Evolutionary conservation across 2,888 invertebrate genomes (phyloP), one percentile per base, ranked within the genome.

Genomic region (Campoletis raptor): DNA sequence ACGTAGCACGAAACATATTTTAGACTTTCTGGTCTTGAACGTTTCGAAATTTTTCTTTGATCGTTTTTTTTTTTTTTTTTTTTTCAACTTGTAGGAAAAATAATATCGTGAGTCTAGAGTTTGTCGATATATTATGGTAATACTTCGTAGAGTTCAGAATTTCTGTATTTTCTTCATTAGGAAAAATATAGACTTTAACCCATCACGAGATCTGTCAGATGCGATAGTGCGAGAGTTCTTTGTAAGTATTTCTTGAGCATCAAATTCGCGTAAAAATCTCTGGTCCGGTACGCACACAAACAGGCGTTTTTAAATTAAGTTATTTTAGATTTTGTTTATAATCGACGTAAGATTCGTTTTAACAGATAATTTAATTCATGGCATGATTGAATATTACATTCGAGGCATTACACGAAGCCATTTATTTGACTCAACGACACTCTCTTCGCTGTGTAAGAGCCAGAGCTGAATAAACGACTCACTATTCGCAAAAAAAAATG

Each of bases 1-100:
- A 45, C 30, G 30, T 61, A 61, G 61, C 61, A 30, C 30, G 6
- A 61, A 61, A 30, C 61, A 61, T 61, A 61, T 61, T 61, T 61
- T 61, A 30, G 30, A 61, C 30, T 61, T 30, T 61, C 30, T 30
- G 15, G 61, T 12, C 61, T 61, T 12, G 61, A 61, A 61, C 15
- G 30, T 61, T 1, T 7, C 61, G 61, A 61, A 61, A 61, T 61
- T 61, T 61, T 30, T 15, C 61, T 30, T 61, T 6, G 30, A 61
- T 15, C 61, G 1, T 15, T 30, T 54, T 54, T 21, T 54, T 54
- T 8, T 21, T 54, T 54, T 8, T 54, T 5, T 52, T n/a, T 18
- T 18, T 52, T 52, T 52, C n/a, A 18, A 30, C 15, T 24, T 15
- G 6, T 15, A 30, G 21, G 9, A 61, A 61, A 15, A 61, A 30